Evolutionary conservation across 2,888 invertebrate genomes (phyloP).

Genomic region (Limnephilus marmoratus): DNA sequence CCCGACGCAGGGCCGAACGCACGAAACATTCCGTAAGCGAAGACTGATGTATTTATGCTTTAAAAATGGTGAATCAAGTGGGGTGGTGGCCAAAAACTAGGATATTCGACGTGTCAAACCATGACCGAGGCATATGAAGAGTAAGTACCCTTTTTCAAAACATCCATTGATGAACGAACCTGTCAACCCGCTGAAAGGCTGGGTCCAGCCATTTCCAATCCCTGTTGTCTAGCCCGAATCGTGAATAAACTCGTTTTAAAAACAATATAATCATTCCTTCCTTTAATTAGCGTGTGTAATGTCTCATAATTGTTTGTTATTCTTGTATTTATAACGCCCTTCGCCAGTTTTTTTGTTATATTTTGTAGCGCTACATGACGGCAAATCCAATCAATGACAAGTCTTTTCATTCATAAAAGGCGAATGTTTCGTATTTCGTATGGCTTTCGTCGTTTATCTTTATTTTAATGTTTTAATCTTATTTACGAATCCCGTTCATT

Average conservation of each 20-base stretch:
- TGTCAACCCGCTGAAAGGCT: constrained; percentile 73
- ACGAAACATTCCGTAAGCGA: constrained; percentile 73
- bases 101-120: constrained; percentile 89
- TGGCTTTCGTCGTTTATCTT: constrained; percentile 15
- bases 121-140: constrained; percentile 95
- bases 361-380: constrained; percentile 7
- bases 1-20: constrained; percentile 77
- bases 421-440: constrained; percentile 32
- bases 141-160: constrained; percentile 78
- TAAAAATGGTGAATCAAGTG: constrained; percentile 90
- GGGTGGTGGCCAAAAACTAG: constrained; percentile 90
- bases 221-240: constrained; percentile 68
- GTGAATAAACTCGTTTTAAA: neutral
- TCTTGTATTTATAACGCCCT: constrained; percentile 5
- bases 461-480: constrained; percentile 5
- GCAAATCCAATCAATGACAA: constrained; percentile 20
- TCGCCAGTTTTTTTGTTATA: neutral
- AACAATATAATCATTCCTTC: neutral
- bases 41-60: constrained; percentile 85
- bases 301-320: constrained; percentile 21
- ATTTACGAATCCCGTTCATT: neutral
- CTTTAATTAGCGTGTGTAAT: constrained; percentile 6
- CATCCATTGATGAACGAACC: constrained; percentile 46
- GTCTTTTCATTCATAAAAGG: constrained; percentile 47
- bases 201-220: constrained; percentile 75